Percentiles rank a stretch among this genome's conserved stretches.
Conservation (phyloP, 2,113 vertebrate genomes). For the Zosterops lateralis region DNA sequence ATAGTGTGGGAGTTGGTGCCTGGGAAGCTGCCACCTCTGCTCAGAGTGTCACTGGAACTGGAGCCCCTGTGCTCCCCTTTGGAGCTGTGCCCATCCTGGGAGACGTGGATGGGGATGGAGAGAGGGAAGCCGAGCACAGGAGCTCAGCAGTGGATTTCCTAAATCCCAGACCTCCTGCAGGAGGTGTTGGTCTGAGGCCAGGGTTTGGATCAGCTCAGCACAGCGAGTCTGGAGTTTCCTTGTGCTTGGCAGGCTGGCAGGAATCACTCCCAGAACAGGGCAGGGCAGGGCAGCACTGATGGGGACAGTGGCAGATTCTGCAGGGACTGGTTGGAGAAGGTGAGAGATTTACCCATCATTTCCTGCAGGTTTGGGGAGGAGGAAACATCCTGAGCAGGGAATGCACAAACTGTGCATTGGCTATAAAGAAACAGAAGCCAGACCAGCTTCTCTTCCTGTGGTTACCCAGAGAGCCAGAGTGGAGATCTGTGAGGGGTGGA, state of each 20-base stretch:
- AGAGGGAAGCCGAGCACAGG: background rate
- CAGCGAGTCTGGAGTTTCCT: rapidly evolving
- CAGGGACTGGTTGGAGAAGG: background rate
- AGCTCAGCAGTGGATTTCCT: background rate
- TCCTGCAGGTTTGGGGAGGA: background rate
- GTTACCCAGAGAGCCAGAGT: background rate
- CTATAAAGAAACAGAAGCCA: background rate
- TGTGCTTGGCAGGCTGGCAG: background rate
- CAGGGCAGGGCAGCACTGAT: background rate
- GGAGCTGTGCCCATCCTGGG: background rate
- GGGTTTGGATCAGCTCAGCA: background rate
- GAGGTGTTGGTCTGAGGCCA: background rate
- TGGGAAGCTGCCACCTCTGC: background rate
- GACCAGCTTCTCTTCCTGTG: background rate
- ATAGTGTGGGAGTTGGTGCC: background rate
- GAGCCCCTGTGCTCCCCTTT: rapidly evolving
- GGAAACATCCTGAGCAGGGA: background rate
- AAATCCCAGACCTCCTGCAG: background rate
- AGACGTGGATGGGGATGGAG: rapidly evolving
- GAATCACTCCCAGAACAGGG: background rate
- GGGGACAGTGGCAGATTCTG: background rate
- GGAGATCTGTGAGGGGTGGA: background rate
- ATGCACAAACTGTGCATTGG: background rate
- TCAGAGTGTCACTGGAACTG: background rate
- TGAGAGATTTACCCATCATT: background rate